Evolutionary conservation across 2,888 invertebrate species (phyloP).

Genomic region (Phalangium opilio): DNA sequence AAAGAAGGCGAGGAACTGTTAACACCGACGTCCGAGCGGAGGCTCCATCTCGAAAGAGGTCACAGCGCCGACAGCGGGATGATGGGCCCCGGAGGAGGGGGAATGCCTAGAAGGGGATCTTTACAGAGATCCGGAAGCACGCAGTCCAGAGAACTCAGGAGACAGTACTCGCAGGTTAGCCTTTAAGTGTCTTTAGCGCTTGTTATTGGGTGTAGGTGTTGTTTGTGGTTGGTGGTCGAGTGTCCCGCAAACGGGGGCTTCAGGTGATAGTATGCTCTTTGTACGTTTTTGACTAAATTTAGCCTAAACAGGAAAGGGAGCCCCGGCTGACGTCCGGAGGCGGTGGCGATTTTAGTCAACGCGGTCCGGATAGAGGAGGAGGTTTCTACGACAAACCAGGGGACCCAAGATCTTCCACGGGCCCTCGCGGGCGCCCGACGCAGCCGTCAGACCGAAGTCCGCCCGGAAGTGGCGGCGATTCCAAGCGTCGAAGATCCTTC

Average conservation of each 20-base stretch:
- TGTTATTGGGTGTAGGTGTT: too few relatives aligned
- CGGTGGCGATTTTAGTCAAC: too few relatives aligned
- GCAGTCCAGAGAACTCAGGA: conserved; percentile 33
- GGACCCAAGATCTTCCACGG: too few relatives aligned
- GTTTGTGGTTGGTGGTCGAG: too few relatives aligned
- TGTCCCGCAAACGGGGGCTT: not conserved
- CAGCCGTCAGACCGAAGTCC: not conserved
- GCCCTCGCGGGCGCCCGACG: too few relatives aligned
- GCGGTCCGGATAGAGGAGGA: too few relatives aligned
- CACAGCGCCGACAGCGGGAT: conserved; percentile 46
- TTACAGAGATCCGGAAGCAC: conserved; percentile 53
- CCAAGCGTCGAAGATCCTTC: not conserved
- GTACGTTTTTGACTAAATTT: too few relatives aligned
- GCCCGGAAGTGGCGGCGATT: not conserved
- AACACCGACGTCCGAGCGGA: conserved; percentile 46
- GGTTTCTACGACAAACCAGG: too few relatives aligned
- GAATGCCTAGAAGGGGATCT: conserved; percentile 25
- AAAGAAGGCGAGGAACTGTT: conserved; percentile 25
- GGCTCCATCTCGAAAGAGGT: conserved; percentile 69
- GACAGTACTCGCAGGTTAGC: conserved; percentile 67
- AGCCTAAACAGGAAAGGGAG: too few relatives aligned
- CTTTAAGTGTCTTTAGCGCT: too few relatives aligned
- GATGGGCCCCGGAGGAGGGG: conserved; percentile 4
- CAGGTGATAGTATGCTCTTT: not conserved
- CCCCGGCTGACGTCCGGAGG: too few relatives aligned